Conservation (phyloP, 2,797 vertebrate genomes). For the Myiotriccus ornatus region DNA sequence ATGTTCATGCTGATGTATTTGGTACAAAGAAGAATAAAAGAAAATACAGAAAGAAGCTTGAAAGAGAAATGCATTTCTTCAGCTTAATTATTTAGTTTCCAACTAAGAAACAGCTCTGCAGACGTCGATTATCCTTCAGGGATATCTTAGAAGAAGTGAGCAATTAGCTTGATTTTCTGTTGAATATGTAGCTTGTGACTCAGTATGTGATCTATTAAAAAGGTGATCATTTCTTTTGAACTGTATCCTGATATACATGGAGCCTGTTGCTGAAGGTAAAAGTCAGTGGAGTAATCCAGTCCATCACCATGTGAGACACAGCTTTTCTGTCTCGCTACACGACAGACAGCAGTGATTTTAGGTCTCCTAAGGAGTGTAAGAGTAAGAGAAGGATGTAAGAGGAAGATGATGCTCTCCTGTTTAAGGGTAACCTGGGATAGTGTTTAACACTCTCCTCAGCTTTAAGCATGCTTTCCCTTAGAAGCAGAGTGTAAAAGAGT, state of each 20-base stretch:
- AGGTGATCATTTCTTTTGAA: constrained; percentile 74
- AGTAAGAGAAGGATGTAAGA: not conserved
- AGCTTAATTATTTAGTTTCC: constrained; percentile 76
- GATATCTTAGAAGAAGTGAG: constrained; percentile 76
- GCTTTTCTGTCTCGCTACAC: not conserved
- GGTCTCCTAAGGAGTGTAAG: constrained; percentile 18
- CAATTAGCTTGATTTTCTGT: constrained; percentile 82
- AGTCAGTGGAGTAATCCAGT: constrained; percentile 61
- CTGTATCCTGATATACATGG: constrained; percentile 61
- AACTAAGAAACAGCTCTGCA: constrained; percentile 69
- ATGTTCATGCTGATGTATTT: not conserved
- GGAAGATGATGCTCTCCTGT: not conserved
- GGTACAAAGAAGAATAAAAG: constrained; percentile 15
- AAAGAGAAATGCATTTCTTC: constrained; percentile 70
- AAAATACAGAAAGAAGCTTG: constrained; percentile 30
- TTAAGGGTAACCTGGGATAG: not conserved
- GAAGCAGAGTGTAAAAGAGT: not conserved
- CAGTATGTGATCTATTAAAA: constrained; percentile 79
- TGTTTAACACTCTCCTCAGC: not conserved
- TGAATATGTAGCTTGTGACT: constrained; percentile 77
- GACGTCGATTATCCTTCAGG: constrained; percentile 76
- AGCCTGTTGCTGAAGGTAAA: constrained; percentile 67
- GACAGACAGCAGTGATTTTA: constrained; percentile 28
- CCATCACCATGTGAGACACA: constrained; percentile 29
- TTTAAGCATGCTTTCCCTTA: not conserved